A percentile compares a stretch with the other conserved stretches of the same genome.
phyloP scores from a whole-genome alignment of 2,797 vertebrate genomes.

The Eospalax fontanierii region DNA sequence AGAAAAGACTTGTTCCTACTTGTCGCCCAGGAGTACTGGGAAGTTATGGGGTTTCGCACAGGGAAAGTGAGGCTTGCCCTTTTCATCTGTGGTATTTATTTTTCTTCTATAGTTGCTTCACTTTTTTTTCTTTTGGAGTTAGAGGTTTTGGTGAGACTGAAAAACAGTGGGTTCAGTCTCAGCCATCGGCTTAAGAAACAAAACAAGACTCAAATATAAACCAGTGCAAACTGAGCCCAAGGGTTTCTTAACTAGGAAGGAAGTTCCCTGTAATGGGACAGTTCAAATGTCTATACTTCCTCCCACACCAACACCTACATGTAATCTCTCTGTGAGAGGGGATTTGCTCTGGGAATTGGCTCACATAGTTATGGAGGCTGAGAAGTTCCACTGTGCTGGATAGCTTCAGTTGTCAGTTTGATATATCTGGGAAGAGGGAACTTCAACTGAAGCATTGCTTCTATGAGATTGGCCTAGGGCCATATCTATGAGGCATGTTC shows the following conservation, averaged over 20 bases:
- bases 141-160: slow-evolving; percentile 53
- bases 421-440: no score
- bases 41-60: slow-evolving; percentile 65
- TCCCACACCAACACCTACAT: not conserved
- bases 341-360: not conserved
- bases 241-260: not conserved
- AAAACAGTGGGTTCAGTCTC: not conserved
- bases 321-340: not conserved
- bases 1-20: not conserved
- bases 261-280: not conserved
- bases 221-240: not conserved
- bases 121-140: not conserved
- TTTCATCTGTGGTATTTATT: slow-evolving; percentile 23
- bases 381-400: not conserved
- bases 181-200: not conserved
- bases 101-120: not conserved
- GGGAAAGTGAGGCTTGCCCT: slow-evolving; percentile 28
- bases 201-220: not conserved
- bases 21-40: slow-evolving; percentile 38
- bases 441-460: no score
- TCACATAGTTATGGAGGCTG: not conserved
- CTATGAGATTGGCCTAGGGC: no score
- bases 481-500: no score
- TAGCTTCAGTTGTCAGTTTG: no score
- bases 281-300: not conserved